Conservation (phyloP, 2,888 invertebrate genomes). For the Ophion obscuratus region DNA sequence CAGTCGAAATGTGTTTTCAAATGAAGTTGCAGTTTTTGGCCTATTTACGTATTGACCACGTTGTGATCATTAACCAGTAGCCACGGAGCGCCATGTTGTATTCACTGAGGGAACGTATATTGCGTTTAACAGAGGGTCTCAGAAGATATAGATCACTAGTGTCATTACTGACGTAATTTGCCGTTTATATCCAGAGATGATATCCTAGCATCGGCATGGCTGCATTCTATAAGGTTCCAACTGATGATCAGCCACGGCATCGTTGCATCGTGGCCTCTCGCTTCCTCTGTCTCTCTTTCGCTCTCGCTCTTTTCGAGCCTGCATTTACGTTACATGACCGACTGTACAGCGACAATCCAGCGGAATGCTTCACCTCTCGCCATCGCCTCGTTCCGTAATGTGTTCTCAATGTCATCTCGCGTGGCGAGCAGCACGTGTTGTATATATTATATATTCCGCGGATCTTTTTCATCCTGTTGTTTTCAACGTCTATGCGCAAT, state of each 20-base stretch:
- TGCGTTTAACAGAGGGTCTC: constrained; percentile 52
- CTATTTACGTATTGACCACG: too few species aligned
- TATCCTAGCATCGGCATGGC: constrained; percentile 78
- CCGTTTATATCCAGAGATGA: constrained; percentile 82
- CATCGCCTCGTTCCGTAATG: constrained; percentile 51
- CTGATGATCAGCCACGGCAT: constrained; percentile 73
- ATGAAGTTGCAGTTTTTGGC: too few species aligned
- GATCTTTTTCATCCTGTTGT: constrained; percentile 22
- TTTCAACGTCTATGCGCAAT: constrained; percentile 1
- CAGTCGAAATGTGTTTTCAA: too few species aligned
- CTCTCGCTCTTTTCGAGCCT: constrained; percentile 14
- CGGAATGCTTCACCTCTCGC: constrained; percentile 59
- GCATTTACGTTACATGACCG: constrained; percentile 36
- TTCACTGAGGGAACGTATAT: constrained; percentile 9
- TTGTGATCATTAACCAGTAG: too few species aligned
- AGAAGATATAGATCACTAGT: constrained; percentile 83
- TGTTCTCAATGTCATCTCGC: constrained; percentile 63
- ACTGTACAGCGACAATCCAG: constrained; percentile 34
- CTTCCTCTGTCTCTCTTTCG: constrained; percentile 2
- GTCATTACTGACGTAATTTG: constrained; percentile 82
- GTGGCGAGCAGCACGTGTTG: constrained; percentile 25
- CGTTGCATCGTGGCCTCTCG: constrained; percentile 52
- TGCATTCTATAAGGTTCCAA: constrained; percentile 74
- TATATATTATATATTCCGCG: constrained; percentile 26
- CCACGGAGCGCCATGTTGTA: not conserved